These are phyloP conservation scores for Trachelus stipa DNA, from an alignment of 2,888 invertebrate species.

Conservation along the genomic window DNA sequence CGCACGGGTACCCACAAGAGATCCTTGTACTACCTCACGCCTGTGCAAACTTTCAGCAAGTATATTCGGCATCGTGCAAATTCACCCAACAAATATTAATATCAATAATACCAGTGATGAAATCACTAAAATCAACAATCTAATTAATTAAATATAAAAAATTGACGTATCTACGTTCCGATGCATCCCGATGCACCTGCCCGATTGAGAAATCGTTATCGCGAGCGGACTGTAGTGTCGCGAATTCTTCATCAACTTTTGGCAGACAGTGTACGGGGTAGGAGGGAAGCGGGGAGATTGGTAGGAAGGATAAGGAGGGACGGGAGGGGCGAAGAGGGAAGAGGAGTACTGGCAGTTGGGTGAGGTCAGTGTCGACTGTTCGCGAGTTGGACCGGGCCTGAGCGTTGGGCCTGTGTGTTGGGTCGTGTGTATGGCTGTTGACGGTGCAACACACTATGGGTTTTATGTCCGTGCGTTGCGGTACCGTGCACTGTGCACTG, in stretches of 20 bases:
- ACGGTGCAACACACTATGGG: neutral
- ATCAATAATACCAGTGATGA: rapidly evolving
- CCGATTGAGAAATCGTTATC: constrained; percentile 11
- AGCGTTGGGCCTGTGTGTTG: constrained; percentile 31
- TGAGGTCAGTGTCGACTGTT: constrained; percentile 65
- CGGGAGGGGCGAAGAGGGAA: constrained; percentile 12
- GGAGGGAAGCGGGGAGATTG: constrained; percentile 23
- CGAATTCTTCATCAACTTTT: constrained; percentile 61
- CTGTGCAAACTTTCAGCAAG: too few species aligned
- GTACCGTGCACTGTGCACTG: neutral
- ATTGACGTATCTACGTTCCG: too few species aligned
- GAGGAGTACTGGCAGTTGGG: constrained; percentile 56
- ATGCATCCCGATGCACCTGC: too few species aligned
- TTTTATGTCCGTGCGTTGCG: neutral
- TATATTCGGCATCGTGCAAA: too few species aligned
- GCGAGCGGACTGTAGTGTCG: constrained; percentile 43
- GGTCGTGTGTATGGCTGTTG: constrained; percentile 21
- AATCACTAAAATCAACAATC: too few species aligned
- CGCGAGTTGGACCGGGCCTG: constrained; percentile 64
- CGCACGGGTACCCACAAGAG: too few species aligned
- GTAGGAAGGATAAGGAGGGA: constrained; percentile 11
- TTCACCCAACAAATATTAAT: too few species aligned
- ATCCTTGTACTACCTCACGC: too few species aligned
- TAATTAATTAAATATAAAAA: too few species aligned
- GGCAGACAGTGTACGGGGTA: constrained; percentile 58